These are phyloP conservation scores for Rhea pennata DNA, from an alignment of 2,113 vertebrate genomes.

Conservation along the genomic window DNA sequence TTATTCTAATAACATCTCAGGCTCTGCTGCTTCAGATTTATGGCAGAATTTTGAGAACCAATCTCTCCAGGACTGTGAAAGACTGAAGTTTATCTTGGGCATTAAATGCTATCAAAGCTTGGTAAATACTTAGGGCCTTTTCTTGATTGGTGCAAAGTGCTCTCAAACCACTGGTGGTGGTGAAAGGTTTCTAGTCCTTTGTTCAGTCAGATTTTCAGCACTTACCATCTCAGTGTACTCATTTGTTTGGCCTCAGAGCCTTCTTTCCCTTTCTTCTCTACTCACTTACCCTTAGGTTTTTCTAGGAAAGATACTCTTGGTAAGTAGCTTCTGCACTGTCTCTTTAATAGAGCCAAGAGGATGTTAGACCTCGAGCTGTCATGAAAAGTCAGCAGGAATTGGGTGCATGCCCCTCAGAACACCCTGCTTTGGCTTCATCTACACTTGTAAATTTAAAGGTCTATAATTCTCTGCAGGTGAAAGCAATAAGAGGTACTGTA, in stretches of 20 bases:
- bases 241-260: slow-evolving; percentile 26
- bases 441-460: neutral
- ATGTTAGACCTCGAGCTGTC: neutral
- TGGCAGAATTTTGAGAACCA: slow-evolving; percentile 49
- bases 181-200: neutral
- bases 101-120: slow-evolving; percentile 19
- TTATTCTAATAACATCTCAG: neutral
- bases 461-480: neutral
- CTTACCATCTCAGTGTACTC: neutral
- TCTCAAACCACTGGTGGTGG: neutral
- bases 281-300: slow-evolving; percentile 19
- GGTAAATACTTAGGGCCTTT: slow-evolving; percentile 15
- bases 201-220: neutral
- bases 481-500: slow-evolving; percentile 21
- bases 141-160: slow-evolving; percentile 17
- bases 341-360: neutral
- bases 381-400: neutral
- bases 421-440: neutral
- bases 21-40: slow-evolving; percentile 42
- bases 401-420: neutral
- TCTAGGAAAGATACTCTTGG: neutral
- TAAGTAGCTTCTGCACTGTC: slow-evolving; percentile 43
- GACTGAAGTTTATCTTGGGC: slow-evolving; percentile 42
- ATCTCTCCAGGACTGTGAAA: slow-evolving; percentile 36
- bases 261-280: neutral